Percentiles rank a stretch among this genome's conserved stretches.
Evolutionary conservation across 2,113 vertebrate species (phyloP).

Genomic region (zebrafish (Danio rerio)): DNA sequence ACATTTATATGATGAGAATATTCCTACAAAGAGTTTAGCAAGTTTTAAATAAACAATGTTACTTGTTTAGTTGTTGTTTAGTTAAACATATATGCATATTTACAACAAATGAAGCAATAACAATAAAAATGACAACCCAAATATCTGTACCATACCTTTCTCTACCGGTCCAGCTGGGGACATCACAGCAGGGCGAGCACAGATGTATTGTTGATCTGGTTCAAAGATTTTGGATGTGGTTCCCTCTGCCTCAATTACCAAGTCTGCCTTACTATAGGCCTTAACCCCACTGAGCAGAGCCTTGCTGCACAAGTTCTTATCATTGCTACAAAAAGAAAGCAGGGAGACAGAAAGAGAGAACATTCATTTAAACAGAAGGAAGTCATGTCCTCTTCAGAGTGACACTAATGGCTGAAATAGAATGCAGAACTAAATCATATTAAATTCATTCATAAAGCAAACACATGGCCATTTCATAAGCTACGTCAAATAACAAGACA

Average conservation of each 20-base stretch:
- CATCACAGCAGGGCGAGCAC: conserved; percentile 34
- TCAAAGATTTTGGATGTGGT: conserved; percentile 56
- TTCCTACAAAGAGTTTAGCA: no score
- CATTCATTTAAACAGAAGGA: neutral
- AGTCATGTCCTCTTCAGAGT: neutral
- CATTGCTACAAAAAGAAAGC: conserved; percentile 76
- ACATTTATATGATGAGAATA: no score
- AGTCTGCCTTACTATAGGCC: conserved; percentile 85
- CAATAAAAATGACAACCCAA: neutral
- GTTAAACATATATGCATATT: no score
- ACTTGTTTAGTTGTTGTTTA: no score
- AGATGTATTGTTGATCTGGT: neutral
- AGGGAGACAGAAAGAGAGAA: neutral
- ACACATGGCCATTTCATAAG: conserved; percentile 31
- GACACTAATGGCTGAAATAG: conserved; percentile 8
- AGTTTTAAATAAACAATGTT: no score
- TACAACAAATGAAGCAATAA: neutral
- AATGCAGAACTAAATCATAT: neutral
- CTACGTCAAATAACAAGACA: conserved; percentile 4
- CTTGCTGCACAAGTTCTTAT: conserved; percentile 95
- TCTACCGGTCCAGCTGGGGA: conserved; percentile 25
- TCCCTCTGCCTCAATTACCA: conserved; percentile 76
- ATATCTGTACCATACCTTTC: conserved; percentile 55
- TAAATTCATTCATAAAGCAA: neutral
- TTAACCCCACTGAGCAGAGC: conserved; percentile 89